phyloP scores from a whole-genome alignment of 2,797 vertebrate species.

The Lepilemur ruficaudatus region DNA sequence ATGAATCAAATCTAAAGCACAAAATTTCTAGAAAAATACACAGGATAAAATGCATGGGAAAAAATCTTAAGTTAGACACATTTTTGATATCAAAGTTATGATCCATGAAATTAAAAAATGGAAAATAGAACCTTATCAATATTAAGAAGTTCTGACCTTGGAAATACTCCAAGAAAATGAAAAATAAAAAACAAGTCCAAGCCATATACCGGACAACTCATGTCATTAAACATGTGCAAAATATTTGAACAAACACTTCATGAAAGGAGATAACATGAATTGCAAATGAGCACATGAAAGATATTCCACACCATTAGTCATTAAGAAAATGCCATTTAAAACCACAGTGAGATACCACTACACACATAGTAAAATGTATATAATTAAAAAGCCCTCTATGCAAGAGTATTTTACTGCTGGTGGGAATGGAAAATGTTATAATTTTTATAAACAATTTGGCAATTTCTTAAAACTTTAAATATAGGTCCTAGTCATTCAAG shows the following conservation, averaged over 20 bases:
- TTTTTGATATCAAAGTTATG: background rate
- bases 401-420: background rate
- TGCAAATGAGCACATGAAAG: background rate
- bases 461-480: conserved; percentile 8
- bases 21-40: background rate
- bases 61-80: background rate
- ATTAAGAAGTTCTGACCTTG: background rate
- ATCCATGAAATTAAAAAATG: background rate
- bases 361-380: background rate
- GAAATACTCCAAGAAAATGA: background rate
- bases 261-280: background rate
- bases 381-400: background rate
- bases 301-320: background rate
- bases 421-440: background rate
- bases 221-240: background rate
- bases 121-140: background rate
- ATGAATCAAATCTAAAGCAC: background rate
- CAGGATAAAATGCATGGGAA: background rate
- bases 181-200: background rate
- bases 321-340: background rate
- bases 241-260: background rate
- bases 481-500: background rate
- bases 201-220: background rate
- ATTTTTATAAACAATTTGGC: background rate
- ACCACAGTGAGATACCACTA: background rate